Base-by-base conservation (phyloP, 2,113 vertebrate species). In the Pelmatolapia mariae region DNA sequence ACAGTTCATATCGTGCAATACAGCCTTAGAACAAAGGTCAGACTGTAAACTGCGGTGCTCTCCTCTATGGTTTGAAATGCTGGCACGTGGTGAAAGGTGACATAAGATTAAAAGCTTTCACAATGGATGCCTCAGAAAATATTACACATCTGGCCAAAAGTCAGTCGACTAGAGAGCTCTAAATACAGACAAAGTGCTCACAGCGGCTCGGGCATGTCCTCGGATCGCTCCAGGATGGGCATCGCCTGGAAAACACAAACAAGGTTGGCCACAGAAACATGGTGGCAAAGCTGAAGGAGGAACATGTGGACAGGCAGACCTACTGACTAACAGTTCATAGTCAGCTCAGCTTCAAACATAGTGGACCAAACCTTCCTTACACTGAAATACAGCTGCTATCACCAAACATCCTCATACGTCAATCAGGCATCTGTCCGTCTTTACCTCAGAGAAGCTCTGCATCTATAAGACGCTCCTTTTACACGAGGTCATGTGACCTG, bases 131-230 rank as follows among this genome's bases (percentile, higher is more conserved):
- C 63, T 71, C 36, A 0, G 2, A 71, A 71, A 68, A 15, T 68
- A 68, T 68, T 2, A 22, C 36, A 6, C 63, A 68, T 68, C 63
- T 68, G 31, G 18, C 61, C 31, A 36, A 66, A 38, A 12, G 18
- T 11, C 31, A 7, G 18, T 66, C 10, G n/a, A 71, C n/a, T 1
- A 8, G 19, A 15, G 12, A 0, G 36, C 36, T 71, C 36, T 22
- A 43, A 22, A 71, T n/a, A 22, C n/a, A 68, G 63, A 24, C 10
- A 66, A 38, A 66, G 61, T 13, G 33, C 63, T 22, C 19, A 2
- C 63, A 2, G n/a, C 5, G 5, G n/a, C 36, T 40, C 12, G 5
- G 36, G 0, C 36, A 0, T 16, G 63, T 71, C 0, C n/a, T 40
- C 12, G 2, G 63, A 40, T 9, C 8, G 36, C 63, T 40, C 63